Evolutionary conservation across 1,140 invertebrate species (phyloP).

Genomic region (Drosophila navojoa): DNA sequence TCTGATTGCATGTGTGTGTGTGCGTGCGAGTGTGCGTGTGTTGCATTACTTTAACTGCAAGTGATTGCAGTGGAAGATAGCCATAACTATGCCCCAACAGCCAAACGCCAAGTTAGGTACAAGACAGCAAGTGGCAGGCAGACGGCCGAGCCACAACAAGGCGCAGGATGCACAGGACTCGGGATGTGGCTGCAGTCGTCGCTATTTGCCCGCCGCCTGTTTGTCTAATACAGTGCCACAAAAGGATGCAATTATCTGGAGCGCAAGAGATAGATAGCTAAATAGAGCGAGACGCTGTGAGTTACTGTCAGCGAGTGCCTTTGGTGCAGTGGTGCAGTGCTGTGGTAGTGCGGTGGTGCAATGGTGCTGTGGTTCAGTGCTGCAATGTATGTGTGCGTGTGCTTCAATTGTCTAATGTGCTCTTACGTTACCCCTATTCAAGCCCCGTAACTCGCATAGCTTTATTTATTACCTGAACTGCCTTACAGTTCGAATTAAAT

Average conservation of each 20-base stretch:
- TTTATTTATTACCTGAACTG: constrained; percentile 25
- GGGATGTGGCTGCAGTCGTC: constrained; percentile 28
- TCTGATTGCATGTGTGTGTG: constrained; percentile 24
- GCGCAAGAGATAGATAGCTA: constrained; percentile 18
- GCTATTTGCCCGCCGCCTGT: constrained; percentile 41
- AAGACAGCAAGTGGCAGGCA: constrained; percentile 48
- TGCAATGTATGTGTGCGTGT: constrained; percentile 26
- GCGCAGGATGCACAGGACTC: constrained; percentile 42
- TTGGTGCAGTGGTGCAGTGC: constrained; percentile 49
- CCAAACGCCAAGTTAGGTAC: constrained; percentile 48
- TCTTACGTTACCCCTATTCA: neutral
- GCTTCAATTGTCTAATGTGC: constrained; percentile 50
- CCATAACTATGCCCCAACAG: constrained; percentile 31
- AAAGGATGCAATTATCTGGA: constrained; percentile 22
- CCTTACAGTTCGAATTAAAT: neutral
- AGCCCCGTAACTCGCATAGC: neutral
- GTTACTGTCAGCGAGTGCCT: constrained; percentile 30
- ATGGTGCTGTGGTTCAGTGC: constrained; percentile 11
- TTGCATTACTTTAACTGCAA: constrained; percentile 67
- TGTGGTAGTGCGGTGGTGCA: constrained; percentile 17
- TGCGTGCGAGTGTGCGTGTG: constrained; percentile 31
- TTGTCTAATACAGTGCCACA: constrained; percentile 55
- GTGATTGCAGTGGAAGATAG: constrained; percentile 69
- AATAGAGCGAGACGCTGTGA: constrained; percentile 15
- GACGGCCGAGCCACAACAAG: constrained; percentile 16